These are phyloP conservation scores for Listrodromus nycthemerus DNA, from an alignment of 2,888 invertebrate species.

Conservation along the genomic window DNA sequence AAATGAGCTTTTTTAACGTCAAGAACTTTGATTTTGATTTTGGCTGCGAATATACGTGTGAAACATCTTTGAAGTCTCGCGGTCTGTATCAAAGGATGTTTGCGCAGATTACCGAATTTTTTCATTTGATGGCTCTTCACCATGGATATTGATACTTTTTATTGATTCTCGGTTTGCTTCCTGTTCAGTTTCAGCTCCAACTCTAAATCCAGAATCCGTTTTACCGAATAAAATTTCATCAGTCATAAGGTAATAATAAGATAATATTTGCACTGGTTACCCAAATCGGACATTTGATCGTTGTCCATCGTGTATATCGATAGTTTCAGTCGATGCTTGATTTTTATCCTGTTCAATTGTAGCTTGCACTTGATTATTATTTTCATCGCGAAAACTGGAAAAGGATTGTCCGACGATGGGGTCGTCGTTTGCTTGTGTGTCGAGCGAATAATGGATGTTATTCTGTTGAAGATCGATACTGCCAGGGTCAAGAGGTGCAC, in stretches of 20 bases:
- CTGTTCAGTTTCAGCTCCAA: neutral
- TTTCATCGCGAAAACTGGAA: slow-evolving; percentile 39
- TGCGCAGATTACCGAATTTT: slow-evolving; percentile 23
- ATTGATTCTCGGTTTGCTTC: neutral
- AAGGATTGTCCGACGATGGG: neutral
- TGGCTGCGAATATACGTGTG: no score
- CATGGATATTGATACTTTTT: neutral
- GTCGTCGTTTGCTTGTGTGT: neutral
- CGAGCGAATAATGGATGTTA: neutral
- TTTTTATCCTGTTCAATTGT: neutral
- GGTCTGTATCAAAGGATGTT: neutral
- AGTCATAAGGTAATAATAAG: neutral
- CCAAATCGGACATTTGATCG: slow-evolving; percentile 1
- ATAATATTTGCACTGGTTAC: neutral
- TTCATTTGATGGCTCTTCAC: slow-evolving; percentile 3
- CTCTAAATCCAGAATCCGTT: no score
- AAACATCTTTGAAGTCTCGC: no score
- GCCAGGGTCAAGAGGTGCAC: neutral
- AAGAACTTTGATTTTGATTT: no score
- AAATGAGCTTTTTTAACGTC: no score
- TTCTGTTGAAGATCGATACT: neutral
- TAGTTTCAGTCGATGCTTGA: neutral
- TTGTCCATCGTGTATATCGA: neutral
- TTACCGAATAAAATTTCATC: no score
- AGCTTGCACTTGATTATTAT: slow-evolving; percentile 19